Base-by-base conservation (phyloP, 2,888 invertebrate species). In the Subacronicta megacephala region DNA sequence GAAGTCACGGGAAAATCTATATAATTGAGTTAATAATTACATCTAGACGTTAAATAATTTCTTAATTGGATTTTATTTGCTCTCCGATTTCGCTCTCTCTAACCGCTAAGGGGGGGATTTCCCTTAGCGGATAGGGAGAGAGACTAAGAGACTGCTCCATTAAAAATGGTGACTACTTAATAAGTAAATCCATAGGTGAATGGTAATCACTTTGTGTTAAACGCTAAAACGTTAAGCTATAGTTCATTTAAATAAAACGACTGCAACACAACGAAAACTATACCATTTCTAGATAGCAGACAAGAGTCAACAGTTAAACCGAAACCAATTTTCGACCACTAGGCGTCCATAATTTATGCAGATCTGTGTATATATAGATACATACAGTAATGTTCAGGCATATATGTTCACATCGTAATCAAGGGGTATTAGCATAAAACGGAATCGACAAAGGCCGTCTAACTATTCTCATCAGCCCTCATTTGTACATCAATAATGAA, bases 391-490 rank as follows among this genome's bases (percentile, higher is more conserved):
- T 31, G n/a, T n/a, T n/a, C n/a, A n/a, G 33, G 47, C 40, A 41
- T 62, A 63, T 49, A 68, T 62, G 62, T 60, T 66, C 68, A 62
- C 55, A 54, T 67, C 45, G 68, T 79, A 81, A 82, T 83, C 77
- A 78, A 77, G 71, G 53, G 44, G 57, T 74, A 82, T 82, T 80
- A 75, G 68, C 79, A 82, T 81, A 77, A 68, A 78, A 54, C 67
- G 55, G 70, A 74, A 82, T 75, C 74, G 80, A 81, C 81, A 81
- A 81, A 80, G 77, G 77, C 62, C 54, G 53, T 62, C 71, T 81
- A 77, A 79, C 78, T 75, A 77, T 60, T 63, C 64, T 54, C 71
- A 62, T 59, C 64, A 71, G 46, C 36, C 13, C 44, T 49, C 61
- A 64, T 72, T 78, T 74, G 65, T 60, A 70, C 67, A 73, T 74